A percentile compares a stretch with the other conserved stretches of the same genome.
These are phyloP conservation scores for Coccyzus lansbergi DNA, from an alignment of 2,797 vertebrate genomes.

Conservation along the genomic window DNA sequence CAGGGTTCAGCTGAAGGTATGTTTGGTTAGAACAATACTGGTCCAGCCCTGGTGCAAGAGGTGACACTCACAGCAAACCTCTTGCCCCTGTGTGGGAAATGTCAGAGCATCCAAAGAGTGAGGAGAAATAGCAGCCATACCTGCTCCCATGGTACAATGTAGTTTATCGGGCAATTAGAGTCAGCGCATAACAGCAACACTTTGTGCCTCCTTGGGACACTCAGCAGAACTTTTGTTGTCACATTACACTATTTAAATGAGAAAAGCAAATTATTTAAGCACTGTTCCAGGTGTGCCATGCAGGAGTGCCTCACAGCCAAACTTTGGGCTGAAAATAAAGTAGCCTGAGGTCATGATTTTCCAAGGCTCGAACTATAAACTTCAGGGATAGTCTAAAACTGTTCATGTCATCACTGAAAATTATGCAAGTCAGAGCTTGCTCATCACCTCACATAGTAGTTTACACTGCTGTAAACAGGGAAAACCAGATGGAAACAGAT, in stretches of 20 bases:
- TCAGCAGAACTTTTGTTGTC: not conserved
- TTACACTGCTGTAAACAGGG: not conserved
- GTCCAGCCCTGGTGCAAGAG: not conserved
- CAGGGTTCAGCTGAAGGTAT: not conserved
- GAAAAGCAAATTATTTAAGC: not conserved
- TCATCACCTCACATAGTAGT: not conserved
- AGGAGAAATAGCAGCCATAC: not conserved
- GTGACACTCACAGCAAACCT: not conserved
- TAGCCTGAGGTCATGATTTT: not conserved
- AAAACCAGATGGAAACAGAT: not conserved
- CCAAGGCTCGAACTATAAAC: rapidly evolving
- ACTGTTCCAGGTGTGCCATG: not conserved
- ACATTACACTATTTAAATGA: rapidly evolving
- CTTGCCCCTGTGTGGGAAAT: rapidly evolving
- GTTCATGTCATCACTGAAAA: not conserved
- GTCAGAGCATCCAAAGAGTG: rapidly evolving
- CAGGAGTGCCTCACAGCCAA: not conserved
- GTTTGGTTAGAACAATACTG: not conserved
- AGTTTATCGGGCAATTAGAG: not conserved
- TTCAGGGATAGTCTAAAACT: not conserved
- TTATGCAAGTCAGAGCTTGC: not conserved
- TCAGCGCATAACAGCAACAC: not conserved
- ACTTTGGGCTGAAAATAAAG: not conserved
- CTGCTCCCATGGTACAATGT: rapidly evolving
- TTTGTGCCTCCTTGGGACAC: not conserved